Base-by-base conservation (phyloP, 2,888 invertebrate species). In the Entomobrya proxima region DNA sequence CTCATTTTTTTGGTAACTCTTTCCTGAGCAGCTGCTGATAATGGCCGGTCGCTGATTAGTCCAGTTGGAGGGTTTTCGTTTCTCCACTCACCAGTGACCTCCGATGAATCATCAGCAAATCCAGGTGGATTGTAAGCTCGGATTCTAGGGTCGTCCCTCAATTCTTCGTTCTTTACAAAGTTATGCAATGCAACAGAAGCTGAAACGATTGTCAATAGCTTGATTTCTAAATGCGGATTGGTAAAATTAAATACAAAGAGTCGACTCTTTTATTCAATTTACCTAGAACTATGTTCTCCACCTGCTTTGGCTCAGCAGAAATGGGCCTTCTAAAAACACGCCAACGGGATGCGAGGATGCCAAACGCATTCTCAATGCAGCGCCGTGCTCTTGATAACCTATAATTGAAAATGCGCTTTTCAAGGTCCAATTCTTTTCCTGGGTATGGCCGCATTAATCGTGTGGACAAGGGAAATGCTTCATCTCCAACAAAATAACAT, bases 321-420 rank as follows among this genome's bases (percentile, higher is more conserved):
- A 88, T 88, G 9, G 83, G 47, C 32, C 21, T 61, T 7, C 21
- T 40, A 44, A 87, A 86, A 11, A 87, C 47, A 64, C 87, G 30
- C 40, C 47, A 88, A 11, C 87, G 44, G 0, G 80, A 21, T 1
- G 82, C 83, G n/a, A 88, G 13, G 61, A 89, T 88, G 15, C 89
- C 88, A 72, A 88, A 89, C 0, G 81, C 40, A 75, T 89, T 88
- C 76, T 89, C 89, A 21, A 88, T 74, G 13, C 78, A 61, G 13
- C 81, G 37, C 24, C 89, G 32, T 3, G 89, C 89, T 75, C 89
- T 40, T 1, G 83, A 86, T 0, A 88, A 47, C 0, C 88, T 50
- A 50, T 89, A 88, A 55, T 89, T 88, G 47, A 87, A 89, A 1
- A 88, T 81, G 11, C 86, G 52, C 30, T 58, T 21, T 7, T 79